These are phyloP conservation scores for Stenchaetothrips biformis DNA, from an alignment of 2,888 invertebrate genomes.

Conservation along the genomic window DNA sequence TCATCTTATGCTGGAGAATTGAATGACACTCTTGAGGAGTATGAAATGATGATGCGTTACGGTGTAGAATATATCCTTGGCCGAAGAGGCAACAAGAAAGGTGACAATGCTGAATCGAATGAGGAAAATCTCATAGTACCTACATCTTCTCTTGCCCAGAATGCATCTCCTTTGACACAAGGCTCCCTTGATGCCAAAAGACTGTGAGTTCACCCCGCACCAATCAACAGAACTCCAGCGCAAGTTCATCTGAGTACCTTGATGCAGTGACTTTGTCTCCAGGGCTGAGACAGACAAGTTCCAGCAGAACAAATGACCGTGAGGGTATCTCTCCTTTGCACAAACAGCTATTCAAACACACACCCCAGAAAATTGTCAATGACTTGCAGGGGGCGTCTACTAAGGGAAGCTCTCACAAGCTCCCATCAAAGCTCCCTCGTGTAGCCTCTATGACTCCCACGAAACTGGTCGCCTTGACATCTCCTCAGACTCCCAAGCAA, in stretches of 20 bases:
- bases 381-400: neutral
- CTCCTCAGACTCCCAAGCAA: neutral
- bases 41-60: constrained; percentile 14
- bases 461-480: neutral
- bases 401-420: neutral
- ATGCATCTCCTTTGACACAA: neutral
- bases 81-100: neutral
- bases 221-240: neutral
- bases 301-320: neutral
- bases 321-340: neutral
- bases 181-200: neutral
- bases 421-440: neutral
- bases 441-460: neutral
- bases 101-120: neutral
- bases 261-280: neutral
- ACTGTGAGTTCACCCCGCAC: neutral
- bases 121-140: neutral
- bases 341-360: neutral
- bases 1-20: neutral
- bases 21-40: constrained; percentile 9
- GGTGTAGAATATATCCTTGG: neutral
- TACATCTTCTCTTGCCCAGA: neutral
- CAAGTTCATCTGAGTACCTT: neutral
- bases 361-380: neutral
- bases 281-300: neutral